phyloP scores from a whole-genome alignment of 2,888 invertebrate genomes.

The Cyaniris semiargus region DNA sequence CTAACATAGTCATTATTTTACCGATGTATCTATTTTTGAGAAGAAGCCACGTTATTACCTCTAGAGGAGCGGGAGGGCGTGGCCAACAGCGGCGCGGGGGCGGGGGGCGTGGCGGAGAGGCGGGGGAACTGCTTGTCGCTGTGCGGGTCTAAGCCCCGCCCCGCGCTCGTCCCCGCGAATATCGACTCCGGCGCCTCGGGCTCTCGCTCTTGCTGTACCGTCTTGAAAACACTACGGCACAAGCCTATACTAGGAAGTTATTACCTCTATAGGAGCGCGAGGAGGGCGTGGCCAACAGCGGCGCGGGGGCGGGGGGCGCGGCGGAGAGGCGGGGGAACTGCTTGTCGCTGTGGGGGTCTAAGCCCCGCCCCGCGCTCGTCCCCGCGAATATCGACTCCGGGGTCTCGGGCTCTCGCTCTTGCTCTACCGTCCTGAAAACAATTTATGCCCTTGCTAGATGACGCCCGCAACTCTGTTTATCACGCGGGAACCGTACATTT shows the following conservation, averaged over 20 bases:
- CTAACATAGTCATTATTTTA: too few species aligned
- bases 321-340: constrained; percentile 76
- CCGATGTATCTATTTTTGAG: too few species aligned
- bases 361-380: constrained; percentile 83
- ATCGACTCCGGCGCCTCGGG: constrained; percentile 42
- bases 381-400: constrained; percentile 42
- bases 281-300: constrained; percentile 45
- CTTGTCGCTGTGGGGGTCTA: constrained; percentile 70
- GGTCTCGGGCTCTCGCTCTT: constrained; percentile 42
- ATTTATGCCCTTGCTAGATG: not conserved
- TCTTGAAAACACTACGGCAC: not conserved
- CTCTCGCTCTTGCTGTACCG: constrained; percentile 37
- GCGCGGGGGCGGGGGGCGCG: constrained; percentile 50
- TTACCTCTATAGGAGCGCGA: constrained; percentile 57
- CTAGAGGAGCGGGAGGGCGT: constrained; percentile 49
- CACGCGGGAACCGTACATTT: too few species aligned
- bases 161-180: constrained; percentile 78
- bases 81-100: constrained; percentile 43
- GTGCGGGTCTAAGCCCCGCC: constrained; percentile 75
- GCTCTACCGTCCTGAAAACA: not conserved
- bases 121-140: constrained; percentile 77
- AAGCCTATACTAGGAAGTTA: too few species aligned
- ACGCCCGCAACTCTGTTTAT: too few species aligned
- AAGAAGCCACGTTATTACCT: too few species aligned
- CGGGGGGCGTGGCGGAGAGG: constrained; percentile 59